These are phyloP conservation scores for Poicephalus meyeri DNA, from an alignment of 2,113 vertebrate genomes.

Conservation along the genomic window DNA sequence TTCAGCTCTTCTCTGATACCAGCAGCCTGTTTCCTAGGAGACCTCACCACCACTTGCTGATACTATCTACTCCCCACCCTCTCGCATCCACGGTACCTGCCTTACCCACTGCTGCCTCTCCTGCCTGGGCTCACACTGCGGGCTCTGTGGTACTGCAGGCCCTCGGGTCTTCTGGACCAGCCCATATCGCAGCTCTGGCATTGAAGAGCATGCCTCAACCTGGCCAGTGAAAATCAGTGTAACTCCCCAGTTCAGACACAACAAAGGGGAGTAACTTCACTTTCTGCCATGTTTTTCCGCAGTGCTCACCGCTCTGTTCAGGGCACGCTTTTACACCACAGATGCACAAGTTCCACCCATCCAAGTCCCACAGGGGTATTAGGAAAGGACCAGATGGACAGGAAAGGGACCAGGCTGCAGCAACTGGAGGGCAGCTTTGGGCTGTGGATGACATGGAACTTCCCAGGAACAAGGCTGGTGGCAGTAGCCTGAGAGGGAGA, in stretches of 20 bases:
- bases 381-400: background rate
- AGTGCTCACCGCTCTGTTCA: background rate
- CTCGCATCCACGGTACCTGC: fast-evolving
- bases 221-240: background rate
- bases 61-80: background rate
- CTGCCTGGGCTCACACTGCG: background rate
- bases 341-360: background rate
- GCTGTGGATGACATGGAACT: background rate
- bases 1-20: background rate
- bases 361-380: background rate
- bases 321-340: background rate
- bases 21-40: background rate
- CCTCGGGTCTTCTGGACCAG: background rate
- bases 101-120: background rate
- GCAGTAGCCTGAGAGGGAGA: background rate
- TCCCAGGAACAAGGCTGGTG: background rate
- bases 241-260: background rate
- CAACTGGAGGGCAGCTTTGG: background rate
- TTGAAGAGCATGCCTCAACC: background rate
- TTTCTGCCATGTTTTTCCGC: background rate
- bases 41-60: background rate
- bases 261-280: background rate
- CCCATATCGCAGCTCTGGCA: background rate
- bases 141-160: background rate
- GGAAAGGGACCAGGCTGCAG: background rate